A percentile compares a stretch with the other conserved stretches of the same genome.
These are phyloP conservation scores for Uropsilus gracilis DNA, from an alignment of 2,113 vertebrate species.

Conservation along the genomic window DNA sequence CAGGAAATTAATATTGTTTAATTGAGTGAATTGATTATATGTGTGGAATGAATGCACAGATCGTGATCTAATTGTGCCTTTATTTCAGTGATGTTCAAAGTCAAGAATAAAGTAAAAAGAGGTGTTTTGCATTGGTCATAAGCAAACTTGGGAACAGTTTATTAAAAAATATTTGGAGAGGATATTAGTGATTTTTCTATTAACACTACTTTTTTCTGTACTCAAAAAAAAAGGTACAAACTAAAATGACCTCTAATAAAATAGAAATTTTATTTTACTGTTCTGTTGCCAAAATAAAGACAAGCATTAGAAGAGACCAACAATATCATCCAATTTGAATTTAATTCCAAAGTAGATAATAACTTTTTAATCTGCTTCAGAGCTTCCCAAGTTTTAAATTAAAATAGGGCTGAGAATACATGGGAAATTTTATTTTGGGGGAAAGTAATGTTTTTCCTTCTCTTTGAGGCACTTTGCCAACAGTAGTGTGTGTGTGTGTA, in stretches of 20 bases:
- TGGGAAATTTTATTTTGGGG: conserved; percentile 25
- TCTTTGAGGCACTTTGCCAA: conserved; percentile 20
- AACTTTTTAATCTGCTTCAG: neutral
- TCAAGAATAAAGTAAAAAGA: too few relatives aligned
- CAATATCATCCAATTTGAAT: neutral
- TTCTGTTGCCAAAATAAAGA: conserved; percentile 27
- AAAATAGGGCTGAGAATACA: conserved; percentile 4
- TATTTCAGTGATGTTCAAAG: too few relatives aligned
- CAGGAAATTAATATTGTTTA: neutral
- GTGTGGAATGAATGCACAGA: neutral
- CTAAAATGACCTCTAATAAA: conserved; percentile 32
- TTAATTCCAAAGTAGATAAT: conserved; percentile 6
- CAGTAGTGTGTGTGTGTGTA: too few relatives aligned
- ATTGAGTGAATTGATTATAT: neutral
- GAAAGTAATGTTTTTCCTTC: conserved; percentile 21
- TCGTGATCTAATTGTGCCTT: conserved; percentile 2
- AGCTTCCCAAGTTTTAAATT: conserved; percentile 52
- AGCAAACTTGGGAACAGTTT: neutral
- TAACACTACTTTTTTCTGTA: neutral
- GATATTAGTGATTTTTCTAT: neutral
- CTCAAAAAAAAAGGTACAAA: neutral
- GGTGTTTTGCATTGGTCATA: conserved; percentile 1
- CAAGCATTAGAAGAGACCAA: neutral
- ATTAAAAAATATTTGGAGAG: conserved; percentile 18
- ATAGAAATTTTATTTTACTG: conserved; percentile 27